Base-by-base conservation (phyloP, 92 coral and sea anemone genomes). In the Bergia puertoricense region DNA sequence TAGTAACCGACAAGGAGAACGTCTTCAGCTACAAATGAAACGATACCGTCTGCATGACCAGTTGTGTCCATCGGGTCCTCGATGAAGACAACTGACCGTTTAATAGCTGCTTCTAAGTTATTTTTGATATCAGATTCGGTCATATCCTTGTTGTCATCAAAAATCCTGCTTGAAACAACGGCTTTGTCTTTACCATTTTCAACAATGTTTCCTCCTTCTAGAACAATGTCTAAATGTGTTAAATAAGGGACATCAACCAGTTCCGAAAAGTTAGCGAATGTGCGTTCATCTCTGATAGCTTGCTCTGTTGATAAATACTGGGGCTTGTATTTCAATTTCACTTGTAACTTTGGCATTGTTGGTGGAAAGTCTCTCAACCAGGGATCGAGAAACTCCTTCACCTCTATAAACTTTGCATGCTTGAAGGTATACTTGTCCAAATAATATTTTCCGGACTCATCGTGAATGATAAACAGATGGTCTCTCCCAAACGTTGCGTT, bases 41-140 rank as follows among this genome's bases (percentile, higher is more conserved):
- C 94, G 30, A 93, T 74, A 2, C 96, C 96, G 81, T 95, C 96
- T 18, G 96, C 86, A 81, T 95, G 98, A 0, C 98, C 96, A 2
- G 96, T 95, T 0, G 95, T 95, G 42, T 92, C 98, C 65, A 40
- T 51, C 1, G 94, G 98, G 48, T 93, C 98, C 62, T 89, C 88
- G 23, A 95, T 65, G 11, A 93, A 90, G 30, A 85, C 95, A 51
- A 92, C 91, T 56, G 80, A 88, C 74, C 92, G 81, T 18, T 91
- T 83, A 75, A 95, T 88, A n/a, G 89, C 80, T 13, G 46, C 75
- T 42, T 90, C 98, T 18, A 95, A 89, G 38, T 79, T 85, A 42
- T 40, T 45, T 22, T 84, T 76, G 38, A 95, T 46, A 40, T 89
- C 89, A 2, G 44, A 10, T 41, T 57, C 79, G 15, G 84, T 45